Base-by-base conservation (phyloP, 2,888 invertebrate genomes). In the Serripes groenlandicus region DNA sequence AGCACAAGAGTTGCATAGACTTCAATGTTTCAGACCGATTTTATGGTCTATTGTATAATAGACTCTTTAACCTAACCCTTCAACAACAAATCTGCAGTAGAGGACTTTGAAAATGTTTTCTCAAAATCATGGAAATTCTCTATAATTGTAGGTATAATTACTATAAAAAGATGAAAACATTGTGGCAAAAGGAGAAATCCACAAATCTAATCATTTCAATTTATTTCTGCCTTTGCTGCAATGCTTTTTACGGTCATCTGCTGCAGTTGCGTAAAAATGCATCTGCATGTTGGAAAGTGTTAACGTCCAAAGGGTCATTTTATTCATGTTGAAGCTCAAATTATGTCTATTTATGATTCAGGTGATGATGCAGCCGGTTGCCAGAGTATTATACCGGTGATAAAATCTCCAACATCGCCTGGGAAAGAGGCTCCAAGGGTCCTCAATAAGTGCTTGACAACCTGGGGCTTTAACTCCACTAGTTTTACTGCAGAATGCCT, bases 391-490 rank as follows among this genome's bases (percentile, higher is more conserved):
- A 88, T 89, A 30, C 92, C 91, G 54, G 84, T 88, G n/a, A 89
- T 92, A 64, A 89, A 88, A 70, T 92, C 91, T 11, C 83, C 91
- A 5, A 83, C 90, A 1, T 90, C 91, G 1, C 87, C 90, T 0
- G 88, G 90, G 9, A 85, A 86, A 15, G 85, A 88, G n/a, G 85
- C 83, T 7, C 91, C 90, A 9, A 83, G 90, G 9, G 90, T 92
- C 0, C 90, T 90, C 69, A 93, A 91, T 86, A 92, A 92, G 71
- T 91, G 89, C 73, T 87, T 94, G 9, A 92, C 92, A 72, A 93
- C 94, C 7, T 94, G 94, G 94, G 93, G 93, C 0, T 93, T 93
- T 74, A 92, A 90, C 82, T 93, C 92, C 18, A 93, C 93, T 7
- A 92, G 92, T n/a, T 93, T 93, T 74, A 93, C 92, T 4, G 93